Evolutionary conservation across 2,113 vertebrate genomes (phyloP), one percentile per base, ranked within the genome.

Genomic region (Sylvilagus bachmani): DNA sequence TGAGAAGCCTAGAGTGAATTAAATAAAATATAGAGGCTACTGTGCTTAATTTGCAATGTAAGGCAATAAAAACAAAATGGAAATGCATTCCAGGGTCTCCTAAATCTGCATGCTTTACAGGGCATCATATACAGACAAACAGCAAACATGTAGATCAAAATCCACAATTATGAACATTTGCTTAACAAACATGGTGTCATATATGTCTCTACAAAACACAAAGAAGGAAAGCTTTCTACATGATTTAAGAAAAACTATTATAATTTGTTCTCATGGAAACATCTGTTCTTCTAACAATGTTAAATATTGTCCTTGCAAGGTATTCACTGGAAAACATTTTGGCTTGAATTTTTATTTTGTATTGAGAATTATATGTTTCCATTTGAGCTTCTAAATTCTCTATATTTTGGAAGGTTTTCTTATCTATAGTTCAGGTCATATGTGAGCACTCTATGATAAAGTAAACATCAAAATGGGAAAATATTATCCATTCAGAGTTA

Each of bases 191-290:
- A 38, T 73, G 0, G 10, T 90, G 3, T 94, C 31, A 17, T 58
- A 49, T 17, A 11, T 82, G 36, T 29, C 19, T 91, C 67, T 82
- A 61, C 81, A 77, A 86, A 77, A 77, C n/a, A 85, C 10, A 5
- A 58, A 31, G 10, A 10, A 85, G 11, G 17, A 49, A 73, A 93
- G 27, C 44, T 58, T 67, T 94, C 24, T 49, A 10, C 82, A 5
- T 67, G 80, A 71, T 74, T 84, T 66, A 64, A 71, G 73, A 73
- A 81, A 90, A 44, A 83, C 80, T 81, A 69, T 81, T 90, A 69
- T 44, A 74, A 74, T 29, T 3, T 44, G 17, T 89, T 75, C 2
- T 91, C 24, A 75, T 91, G 17, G n/a, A 75, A 80, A 55, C 0
- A 44, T 25, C 16, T 90, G 3, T 61, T 62, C 2, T 61, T 62